These are phyloP conservation scores for Lepidothrix coronata DNA, from an alignment of 2,113 vertebrate species.

Conservation along the genomic window DNA sequence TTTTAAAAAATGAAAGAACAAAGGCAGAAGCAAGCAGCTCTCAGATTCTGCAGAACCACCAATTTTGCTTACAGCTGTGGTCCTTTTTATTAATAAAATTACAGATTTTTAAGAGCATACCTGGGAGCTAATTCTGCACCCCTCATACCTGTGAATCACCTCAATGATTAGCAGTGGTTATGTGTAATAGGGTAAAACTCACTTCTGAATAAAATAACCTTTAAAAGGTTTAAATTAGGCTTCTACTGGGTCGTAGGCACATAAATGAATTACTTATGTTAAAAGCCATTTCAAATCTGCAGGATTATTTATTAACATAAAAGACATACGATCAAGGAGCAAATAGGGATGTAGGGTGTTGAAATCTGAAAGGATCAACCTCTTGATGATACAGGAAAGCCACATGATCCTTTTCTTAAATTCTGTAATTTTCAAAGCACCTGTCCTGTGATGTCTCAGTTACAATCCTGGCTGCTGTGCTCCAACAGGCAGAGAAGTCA, in stretches of 20 bases:
- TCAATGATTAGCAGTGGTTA: neutral
- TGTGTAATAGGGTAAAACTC: neutral
- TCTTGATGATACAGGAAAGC: neutral
- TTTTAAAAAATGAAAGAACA: neutral
- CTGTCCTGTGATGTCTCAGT: neutral
- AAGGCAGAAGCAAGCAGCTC: conserved; percentile 36
- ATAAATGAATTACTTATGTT: neutral
- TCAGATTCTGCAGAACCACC: neutral
- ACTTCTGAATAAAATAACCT: neutral
- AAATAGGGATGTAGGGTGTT: neutral
- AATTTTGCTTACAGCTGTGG: neutral
- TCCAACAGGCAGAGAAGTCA: neutral
- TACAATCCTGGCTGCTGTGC: neutral
- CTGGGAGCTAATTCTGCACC: neutral
- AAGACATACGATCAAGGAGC: neutral
- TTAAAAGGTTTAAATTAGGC: neutral
- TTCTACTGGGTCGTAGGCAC: neutral
- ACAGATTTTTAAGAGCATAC: neutral
- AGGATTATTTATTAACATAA: neutral
- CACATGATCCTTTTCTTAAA: neutral
- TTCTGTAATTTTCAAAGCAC: neutral
- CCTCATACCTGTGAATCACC: neutral
- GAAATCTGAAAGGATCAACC: neutral
- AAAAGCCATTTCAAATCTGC: neutral
- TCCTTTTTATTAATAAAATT: neutral